Percentiles rank a stretch among this genome's conserved stretches.
Conservation (phyloP, 2,113 vertebrate species). For the Camelus dromedarius region DNA sequence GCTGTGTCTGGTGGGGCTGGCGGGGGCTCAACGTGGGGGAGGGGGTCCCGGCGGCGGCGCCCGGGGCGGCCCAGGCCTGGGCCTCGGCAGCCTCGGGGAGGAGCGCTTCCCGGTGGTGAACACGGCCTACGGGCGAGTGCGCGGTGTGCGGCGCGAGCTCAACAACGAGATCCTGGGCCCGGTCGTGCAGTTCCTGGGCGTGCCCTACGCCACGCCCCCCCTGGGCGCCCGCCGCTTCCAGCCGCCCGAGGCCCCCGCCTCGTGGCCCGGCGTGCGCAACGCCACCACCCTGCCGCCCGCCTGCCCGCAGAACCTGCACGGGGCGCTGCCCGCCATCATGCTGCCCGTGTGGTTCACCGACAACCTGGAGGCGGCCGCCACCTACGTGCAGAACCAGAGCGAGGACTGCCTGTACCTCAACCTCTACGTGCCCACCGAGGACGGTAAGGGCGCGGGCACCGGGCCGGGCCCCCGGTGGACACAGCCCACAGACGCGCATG, state of each 20-base stretch:
- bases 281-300: constrained; percentile 95
- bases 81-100: constrained; percentile 86
- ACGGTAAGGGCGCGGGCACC: constrained; percentile 90
- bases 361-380: constrained; percentile 94
- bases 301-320: constrained; percentile 95
- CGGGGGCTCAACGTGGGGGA: constrained; percentile 74
- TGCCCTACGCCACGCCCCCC: constrained; percentile 95
- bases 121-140: constrained; percentile 93
- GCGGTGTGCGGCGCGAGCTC: constrained; percentile 93
- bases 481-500: constrained; percentile 58
- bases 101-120: constrained; percentile 91
- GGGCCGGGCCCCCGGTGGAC: constrained; percentile 2
- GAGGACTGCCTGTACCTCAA: constrained; percentile 97
- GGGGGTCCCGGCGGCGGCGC: constrained; percentile 51
- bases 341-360: constrained; percentile 96
- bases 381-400: constrained; percentile 96
- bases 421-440: constrained; percentile 96
- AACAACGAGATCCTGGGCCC: constrained; percentile 97
- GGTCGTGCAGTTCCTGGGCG: constrained; percentile 94
- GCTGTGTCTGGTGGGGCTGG: constrained; percentile 83
- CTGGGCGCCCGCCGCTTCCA: constrained; percentile 94
- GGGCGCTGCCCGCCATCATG: constrained; percentile 95
- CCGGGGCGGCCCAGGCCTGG: constrained; percentile 84
- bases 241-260: constrained; percentile 94
- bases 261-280: constrained; percentile 95